Conservation (phyloP, 2,797 vertebrate genomes). For the Liparis tanakae region DNA sequence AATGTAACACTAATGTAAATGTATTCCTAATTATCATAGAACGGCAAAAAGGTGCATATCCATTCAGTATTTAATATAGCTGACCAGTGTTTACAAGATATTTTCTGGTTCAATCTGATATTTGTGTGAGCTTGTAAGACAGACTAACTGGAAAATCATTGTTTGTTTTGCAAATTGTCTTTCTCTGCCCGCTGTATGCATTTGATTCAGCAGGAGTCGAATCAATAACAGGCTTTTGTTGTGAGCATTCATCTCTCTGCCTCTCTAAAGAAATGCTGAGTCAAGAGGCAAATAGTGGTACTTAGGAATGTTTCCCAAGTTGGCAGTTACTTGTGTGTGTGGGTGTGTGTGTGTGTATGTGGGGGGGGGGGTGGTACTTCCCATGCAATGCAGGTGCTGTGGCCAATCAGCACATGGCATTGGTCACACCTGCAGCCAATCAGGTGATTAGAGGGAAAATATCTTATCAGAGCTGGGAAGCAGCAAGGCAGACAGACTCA, state of each 20-base stretch:
- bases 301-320: constrained; percentile 48
- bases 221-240: constrained; percentile 66
- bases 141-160: constrained; percentile 64
- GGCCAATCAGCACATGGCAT: too few species aligned
- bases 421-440: too few species aligned
- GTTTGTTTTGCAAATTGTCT: constrained; percentile 60
- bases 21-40: neutral
- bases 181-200: constrained; percentile 36
- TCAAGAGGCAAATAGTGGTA: constrained; percentile 56
- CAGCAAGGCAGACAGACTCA: too few species aligned
- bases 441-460: too few species aligned
- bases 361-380: too few species aligned
- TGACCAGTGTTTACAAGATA: constrained; percentile 3
- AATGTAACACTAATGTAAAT: neutral
- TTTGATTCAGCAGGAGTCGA: constrained; percentile 49
- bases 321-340: constrained; percentile 46
- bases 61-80: neutral
- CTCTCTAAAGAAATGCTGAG: constrained; percentile 63
- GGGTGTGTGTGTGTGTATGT: constrained; percentile 19
- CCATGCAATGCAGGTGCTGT: too few species aligned
- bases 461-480: too few species aligned
- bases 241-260: constrained; percentile 52
- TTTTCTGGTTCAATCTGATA: constrained; percentile 12
- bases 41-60: neutral
- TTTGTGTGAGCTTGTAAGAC: constrained; percentile 42